Percentiles rank a stretch among this genome's conserved stretches.
These are phyloP conservation scores for Cliona cf. orientalis DNA, from an alignment of 37 sponge, comb jelly and placozoan genomes.

Conservation along the genomic window DNA sequence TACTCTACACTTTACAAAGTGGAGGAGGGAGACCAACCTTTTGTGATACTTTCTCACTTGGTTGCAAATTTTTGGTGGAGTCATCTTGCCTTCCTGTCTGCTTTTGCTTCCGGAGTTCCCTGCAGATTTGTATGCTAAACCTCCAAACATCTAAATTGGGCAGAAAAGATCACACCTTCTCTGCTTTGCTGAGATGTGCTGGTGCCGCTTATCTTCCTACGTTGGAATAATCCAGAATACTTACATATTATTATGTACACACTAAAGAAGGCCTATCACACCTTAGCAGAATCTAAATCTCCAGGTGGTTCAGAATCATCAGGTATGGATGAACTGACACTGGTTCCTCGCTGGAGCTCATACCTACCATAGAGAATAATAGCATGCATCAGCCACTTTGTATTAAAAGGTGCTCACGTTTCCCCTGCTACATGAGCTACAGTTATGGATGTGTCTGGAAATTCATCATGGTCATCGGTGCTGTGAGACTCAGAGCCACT, in stretches of 20 bases:
- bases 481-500: neutral
- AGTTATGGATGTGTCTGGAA: slow-evolving; percentile 71
- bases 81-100: neutral
- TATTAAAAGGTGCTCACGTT: slow-evolving; percentile 9
- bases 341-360: slow-evolving; percentile 52
- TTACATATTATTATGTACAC: no score
- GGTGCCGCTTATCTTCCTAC: slow-evolving; percentile 28
- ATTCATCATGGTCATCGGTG: slow-evolving; percentile 38
- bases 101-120: slow-evolving; percentile 23
- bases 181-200: slow-evolving; percentile 69
- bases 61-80: neutral
- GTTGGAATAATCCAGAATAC: neutral
- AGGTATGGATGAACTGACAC: slow-evolving; percentile 11
- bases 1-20: no score
- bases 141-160: no score
- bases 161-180: slow-evolving; percentile 61
- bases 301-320: neutral
- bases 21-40: no score
- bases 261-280: slow-evolving; percentile 16
- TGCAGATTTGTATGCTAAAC: neutral
- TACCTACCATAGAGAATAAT: slow-evolving; percentile 14
- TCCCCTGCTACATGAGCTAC: slow-evolving; percentile 48
- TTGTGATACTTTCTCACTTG: neutral
- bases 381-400: neutral
- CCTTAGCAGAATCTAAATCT: neutral